Base-by-base conservation (phyloP, 1,140 invertebrate species). In the Harpegnathos saltator region DNA sequence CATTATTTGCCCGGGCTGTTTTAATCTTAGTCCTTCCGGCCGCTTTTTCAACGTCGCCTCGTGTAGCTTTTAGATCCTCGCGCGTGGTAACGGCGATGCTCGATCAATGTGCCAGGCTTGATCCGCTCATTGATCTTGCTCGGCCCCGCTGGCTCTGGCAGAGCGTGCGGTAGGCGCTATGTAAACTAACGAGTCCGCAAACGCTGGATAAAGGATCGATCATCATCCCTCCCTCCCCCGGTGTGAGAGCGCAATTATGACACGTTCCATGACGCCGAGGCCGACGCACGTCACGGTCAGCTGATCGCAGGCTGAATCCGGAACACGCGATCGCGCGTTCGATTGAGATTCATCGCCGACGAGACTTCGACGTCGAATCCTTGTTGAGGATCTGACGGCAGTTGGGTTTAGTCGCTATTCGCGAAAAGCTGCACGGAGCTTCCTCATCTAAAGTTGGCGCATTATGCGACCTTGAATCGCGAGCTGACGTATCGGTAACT, bases 61-160 rank as follows among this genome's bases (percentile, higher is more conserved):
- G 38, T n/a, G 75, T 68, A 80, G 75, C 75, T 80, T 80, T 80
- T 80, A 80, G 75, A 80, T 80, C 58, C 75, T 80, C 63, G 75
- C 58, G 69, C n/a, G 65, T 26, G 33, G 52, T 44, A 80, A 59
- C 75, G 33, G 52, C 52, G 65, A 80, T 58, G 75, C 75, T 80
- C 75, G 75, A 80, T 80, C 75, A 80, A 80, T 33, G 65, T 80
- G 65, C 65, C 75, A 80, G 65, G 9, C 75, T 71, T 69, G 75
- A 80, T 80, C 75, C 75, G 26, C 33, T 29, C 65, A 80, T 80
- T 69, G 75, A 80, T 71, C 75, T 80, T 69, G 52, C 29, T 65
- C 69, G 75, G 69, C 75, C 65, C 71, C 71, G 75, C n/a, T n/a
- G n/a, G n/a, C n/a, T 80, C 65, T 48, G 52, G 12, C 17, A 5